Evolutionary conservation across 2,797 vertebrate genomes (phyloP).

Genomic region (Cryptoprocta ferox): DNA sequence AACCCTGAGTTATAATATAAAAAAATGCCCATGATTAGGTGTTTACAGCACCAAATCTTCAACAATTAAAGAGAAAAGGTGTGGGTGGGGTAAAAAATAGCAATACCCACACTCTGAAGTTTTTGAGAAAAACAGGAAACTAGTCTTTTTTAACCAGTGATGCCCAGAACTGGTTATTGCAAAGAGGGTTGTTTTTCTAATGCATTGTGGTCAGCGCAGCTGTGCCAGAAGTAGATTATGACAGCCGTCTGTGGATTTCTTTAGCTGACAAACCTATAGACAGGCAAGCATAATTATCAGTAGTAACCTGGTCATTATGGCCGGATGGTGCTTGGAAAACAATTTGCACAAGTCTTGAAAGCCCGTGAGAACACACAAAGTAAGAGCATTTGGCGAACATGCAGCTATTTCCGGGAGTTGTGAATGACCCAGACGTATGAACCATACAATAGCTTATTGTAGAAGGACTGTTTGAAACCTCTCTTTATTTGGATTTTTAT

Average conservation of each 20-base stretch:
- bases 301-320: constrained; percentile 59
- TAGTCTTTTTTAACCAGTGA: constrained; percentile 82
- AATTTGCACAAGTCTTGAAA: constrained; percentile 52
- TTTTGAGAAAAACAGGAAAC: constrained; percentile 85
- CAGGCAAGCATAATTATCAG: constrained; percentile 55
- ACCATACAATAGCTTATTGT: constrained; percentile 13
- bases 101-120: constrained; percentile 78
- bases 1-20: constrained; percentile 5
- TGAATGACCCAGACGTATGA: constrained; percentile 45
- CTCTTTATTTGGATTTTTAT: constrained; percentile 23
- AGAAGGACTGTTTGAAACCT: constrained; percentile 67
- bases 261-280: constrained; percentile 61
- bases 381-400: constrained; percentile 33
- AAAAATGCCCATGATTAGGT: constrained; percentile 72
- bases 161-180: constrained; percentile 81
- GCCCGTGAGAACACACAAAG: constrained; percentile 55
- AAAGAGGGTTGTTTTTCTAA: constrained; percentile 78
- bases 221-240: constrained; percentile 68
- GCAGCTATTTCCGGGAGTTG: constrained; percentile 52
- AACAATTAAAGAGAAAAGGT: constrained; percentile 80
- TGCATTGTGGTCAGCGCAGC: constrained; percentile 80
- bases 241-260: constrained; percentile 76
- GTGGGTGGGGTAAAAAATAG: constrained; percentile 81
- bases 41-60: constrained; percentile 74
- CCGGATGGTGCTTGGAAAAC: constrained; percentile 72